These are phyloP conservation scores for Meda fulgida DNA, from an alignment of 2,797 vertebrate species.

Conservation along the genomic window DNA sequence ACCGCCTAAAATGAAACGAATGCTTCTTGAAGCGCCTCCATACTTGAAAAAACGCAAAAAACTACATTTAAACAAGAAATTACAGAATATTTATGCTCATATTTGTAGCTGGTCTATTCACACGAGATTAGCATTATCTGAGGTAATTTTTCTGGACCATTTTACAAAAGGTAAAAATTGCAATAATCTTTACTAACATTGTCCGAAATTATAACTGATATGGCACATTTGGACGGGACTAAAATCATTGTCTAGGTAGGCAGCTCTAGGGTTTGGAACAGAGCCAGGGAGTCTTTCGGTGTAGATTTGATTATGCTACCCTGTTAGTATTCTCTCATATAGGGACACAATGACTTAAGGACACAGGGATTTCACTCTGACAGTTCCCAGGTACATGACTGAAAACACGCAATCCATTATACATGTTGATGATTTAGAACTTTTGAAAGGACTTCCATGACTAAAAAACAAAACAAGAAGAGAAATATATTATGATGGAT, in stretches of 20 bases:
- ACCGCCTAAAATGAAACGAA: too few species aligned
- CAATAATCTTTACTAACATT: too few species aligned
- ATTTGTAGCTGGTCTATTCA: too few species aligned
- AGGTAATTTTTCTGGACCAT: too few species aligned
- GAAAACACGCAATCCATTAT: neutral
- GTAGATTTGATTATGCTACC: neutral
- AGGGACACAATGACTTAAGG: neutral
- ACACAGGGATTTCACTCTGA: constrained; percentile 4
- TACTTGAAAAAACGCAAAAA: too few species aligned
- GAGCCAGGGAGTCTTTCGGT: neutral
- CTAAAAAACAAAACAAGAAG: neutral
- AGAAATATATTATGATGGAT: neutral
- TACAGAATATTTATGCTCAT: too few species aligned
- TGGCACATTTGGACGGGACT: too few species aligned
- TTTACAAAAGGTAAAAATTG: too few species aligned
- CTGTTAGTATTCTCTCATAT: constrained; percentile 3
- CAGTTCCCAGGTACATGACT: neutral
- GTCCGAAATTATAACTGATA: too few species aligned
- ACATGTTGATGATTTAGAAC: neutral
- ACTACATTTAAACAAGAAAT: too few species aligned
- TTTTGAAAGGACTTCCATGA: neutral
- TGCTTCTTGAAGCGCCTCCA: too few species aligned
- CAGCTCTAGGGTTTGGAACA: constrained; percentile 18
- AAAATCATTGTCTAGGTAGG: neutral
- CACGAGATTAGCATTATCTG: too few species aligned